Evolutionary conservation across 2,113 vertebrate genomes (phyloP), one percentile per base, ranked within the genome.

Genomic region (Onychorhynchus coronatus): DNA sequence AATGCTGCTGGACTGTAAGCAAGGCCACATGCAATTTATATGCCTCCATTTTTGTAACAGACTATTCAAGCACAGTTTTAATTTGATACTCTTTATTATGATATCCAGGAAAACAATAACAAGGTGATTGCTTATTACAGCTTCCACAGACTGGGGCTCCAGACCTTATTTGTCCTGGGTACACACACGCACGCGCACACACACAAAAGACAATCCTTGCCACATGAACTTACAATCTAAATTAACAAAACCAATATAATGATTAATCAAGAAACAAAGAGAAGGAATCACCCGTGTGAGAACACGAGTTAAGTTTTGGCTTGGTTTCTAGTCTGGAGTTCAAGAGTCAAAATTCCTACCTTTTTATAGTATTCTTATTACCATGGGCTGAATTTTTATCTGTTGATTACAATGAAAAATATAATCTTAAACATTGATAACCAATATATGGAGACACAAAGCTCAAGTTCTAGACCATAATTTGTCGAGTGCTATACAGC

Each of bases 121-220:
- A 96, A 94, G 68, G 86, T 84, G 91, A 96, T 88, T 92, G 93
- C 74, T 96, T 85, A 95, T 95, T 94, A 96, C 95, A 97, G 65
- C 80, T 91, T 92, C 83, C 94, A 95, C 58, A 81, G 86, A 95
- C 58, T 4, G 49, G 80, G 56, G 56, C 59, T 92, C 92, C 82
- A 90, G 83, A 93, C 72, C 91, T 88, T 28, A 18, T 28, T 28
- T 59, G 76, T 67, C 92, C 94, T 59, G 89, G 93, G 65, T 70
- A n/a, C 72, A 23, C 71, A 21, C 85, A 70, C 66, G 20, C 82
- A 59, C 58, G 4, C 71, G 12, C 62, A 6, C 91, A 35, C 86
- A 49, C 50, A 83, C 47, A 5, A 11, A 62, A 80, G 88, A 95
- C 93, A 95, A 95, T 77, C 73, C 80, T 92, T 30, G 83, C 89